Evolutionary conservation across 1,140 invertebrate species (phyloP), one percentile per base, ranked within the genome.

Genomic region (Hyphantria cunea): DNA sequence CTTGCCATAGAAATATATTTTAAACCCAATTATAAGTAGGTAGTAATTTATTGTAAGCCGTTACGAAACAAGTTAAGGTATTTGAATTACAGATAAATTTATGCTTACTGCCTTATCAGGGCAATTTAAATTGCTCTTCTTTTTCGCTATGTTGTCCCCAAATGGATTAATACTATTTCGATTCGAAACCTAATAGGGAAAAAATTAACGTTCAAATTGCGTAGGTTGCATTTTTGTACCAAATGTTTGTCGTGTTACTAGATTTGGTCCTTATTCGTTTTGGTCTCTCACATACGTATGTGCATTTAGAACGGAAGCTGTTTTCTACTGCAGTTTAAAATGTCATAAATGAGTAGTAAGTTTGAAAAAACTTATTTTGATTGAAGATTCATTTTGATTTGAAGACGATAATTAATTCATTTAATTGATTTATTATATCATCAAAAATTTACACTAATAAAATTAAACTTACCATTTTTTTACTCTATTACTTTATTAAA

Each of bases 151-250:
- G 17, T 25, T 25, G 5, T 25, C 17, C 5, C 32, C 34, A 49
- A 49, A 15, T 58, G 11, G 32, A 14, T 13, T 32, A 49, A 33
- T 12, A 8, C 4, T 4, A 39, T 12, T 31, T 13, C 9, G 32
- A 13, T 37, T 39, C 55, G 33, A 58, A 45, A 58, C 39, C 55
- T 58, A 25, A 58, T 58, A 58, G 49, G 55, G 44, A 13, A 45
- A 49, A 41, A 49, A 47, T 58, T 58, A 13, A 49, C 39, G 49
- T 58, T 58, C 13, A 39, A 58, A 58, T 49, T 31, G 13, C 31
- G 44, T 45, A 34, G 34, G 45, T 42, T 45, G 53, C 53, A 56
- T 47, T 56, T 13, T 25, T 34, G 42, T 6, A 56, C 53, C 13
- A 47, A 56, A 56, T 56, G 31, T 1, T 25, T 25, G 5, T 25